A percentile compares a stretch with the other conserved stretches of the same genome.
Evolutionary conservation across 2,888 invertebrate genomes (phyloP).

Genomic region (Belgica antarctica): DNA sequence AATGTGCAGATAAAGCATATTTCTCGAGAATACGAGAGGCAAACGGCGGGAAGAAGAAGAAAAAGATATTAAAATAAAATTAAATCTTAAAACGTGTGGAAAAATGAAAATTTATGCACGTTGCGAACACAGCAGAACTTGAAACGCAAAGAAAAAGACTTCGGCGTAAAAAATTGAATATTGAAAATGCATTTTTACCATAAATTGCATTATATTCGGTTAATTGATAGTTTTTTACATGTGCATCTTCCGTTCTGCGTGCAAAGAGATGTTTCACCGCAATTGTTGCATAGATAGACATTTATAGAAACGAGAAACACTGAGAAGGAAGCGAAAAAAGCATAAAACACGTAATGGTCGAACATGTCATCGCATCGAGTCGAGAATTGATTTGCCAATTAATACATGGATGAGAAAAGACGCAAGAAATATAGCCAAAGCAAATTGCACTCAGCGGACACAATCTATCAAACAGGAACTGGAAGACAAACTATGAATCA

Average conservation of each 20-base stretch:
- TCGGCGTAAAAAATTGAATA: conserved; percentile 43
- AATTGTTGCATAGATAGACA: conserved; percentile 42
- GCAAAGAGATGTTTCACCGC: conserved; percentile 38
- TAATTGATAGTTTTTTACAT: conserved; percentile 43
- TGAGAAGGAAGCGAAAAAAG: conserved; percentile 9
- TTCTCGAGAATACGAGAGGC: conserved; percentile 32
- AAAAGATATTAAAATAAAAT: conserved; percentile 44
- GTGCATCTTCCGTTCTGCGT: conserved; percentile 37
- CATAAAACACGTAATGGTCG: conserved; percentile 10
- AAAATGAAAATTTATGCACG: conserved; percentile 44
- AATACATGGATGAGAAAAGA: conserved; percentile 28
- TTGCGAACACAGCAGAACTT: conserved; percentile 16
- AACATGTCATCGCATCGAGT: conserved; percentile 27
- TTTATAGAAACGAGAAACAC: conserved; percentile 35
- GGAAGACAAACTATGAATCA: conserved; percentile 43
- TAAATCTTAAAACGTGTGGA: conserved; percentile 44
- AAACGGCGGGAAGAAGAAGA: conserved; percentile 41
- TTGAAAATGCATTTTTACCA: conserved; percentile 44
- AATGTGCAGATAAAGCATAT: conserved; percentile 41
- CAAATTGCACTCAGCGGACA: conserved; percentile 28
- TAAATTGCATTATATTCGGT: conserved; percentile 44
- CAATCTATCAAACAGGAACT: conserved; percentile 36
- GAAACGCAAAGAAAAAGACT: conserved; percentile 30
- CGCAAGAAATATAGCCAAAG: neutral
- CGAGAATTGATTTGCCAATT: conserved; percentile 41